phyloP scores from a whole-genome alignment of 2,888 invertebrate genomes.

The Ischnus inquisitorius region DNA sequence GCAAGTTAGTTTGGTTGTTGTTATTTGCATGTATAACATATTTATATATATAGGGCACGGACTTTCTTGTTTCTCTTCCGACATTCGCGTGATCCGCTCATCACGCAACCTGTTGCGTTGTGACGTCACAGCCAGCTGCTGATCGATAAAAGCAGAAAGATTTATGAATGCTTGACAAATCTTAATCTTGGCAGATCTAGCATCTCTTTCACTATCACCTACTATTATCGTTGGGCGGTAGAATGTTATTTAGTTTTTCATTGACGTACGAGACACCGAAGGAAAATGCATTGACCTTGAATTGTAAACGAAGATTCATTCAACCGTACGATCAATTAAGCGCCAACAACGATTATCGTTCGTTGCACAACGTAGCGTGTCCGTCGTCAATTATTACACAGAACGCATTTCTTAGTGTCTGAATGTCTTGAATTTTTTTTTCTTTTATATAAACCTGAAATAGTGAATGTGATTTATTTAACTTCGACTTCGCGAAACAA shows the following conservation, averaged over 20 bases:
- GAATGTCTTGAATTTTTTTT: not conserved
- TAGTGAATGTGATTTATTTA: too few relatives aligned
- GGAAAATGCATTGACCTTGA: not conserved
- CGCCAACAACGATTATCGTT: not conserved
- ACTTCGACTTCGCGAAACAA: too few relatives aligned
- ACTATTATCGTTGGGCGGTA: not conserved
- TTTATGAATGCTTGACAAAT: slow-evolving; percentile 16
- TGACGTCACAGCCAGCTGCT: slow-evolving; percentile 11
- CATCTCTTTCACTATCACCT: not conserved
- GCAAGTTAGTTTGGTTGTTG: not conserved
- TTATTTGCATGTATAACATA: not conserved
- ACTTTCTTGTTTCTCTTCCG: not conserved
- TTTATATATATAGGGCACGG: too few relatives aligned
- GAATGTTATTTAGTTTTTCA: not conserved
- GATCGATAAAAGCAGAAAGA: slow-evolving; percentile 1
- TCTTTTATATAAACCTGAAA: too few relatives aligned
- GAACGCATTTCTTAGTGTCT: not conserved
- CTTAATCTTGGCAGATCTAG: not conserved
- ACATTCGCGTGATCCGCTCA: slow-evolving; percentile 3
- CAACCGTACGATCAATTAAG: not conserved
- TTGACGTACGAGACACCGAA: not conserved
- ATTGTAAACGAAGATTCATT: not conserved
- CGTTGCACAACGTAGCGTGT: not conserved
- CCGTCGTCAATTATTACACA: not conserved
- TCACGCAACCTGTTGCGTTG: slow-evolving; percentile 38